Base-by-base conservation (phyloP, 2,888 invertebrate species). In the Spodoptera picta region DNA sequence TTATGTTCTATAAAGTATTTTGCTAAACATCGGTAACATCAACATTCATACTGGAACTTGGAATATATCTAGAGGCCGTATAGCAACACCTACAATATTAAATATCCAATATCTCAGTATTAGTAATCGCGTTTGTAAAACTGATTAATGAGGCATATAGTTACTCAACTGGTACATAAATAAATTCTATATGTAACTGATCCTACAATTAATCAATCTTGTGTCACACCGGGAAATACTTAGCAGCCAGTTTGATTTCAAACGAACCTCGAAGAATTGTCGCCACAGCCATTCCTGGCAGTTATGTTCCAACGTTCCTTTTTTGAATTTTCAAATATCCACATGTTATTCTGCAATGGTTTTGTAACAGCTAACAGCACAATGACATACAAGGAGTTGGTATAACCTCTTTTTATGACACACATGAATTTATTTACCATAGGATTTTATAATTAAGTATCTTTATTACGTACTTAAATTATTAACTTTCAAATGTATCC, bases 251-350 rank as follows among this genome's bases (percentile, higher is more conserved):
- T 67, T 53, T 50, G 47, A 61, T 73, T 70, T 70, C 65, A 62
- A 73, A 73, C 73, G 31, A 67, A 73, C 56, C 43, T 59, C 41
- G 63, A 77, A 63, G 59, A 73, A 70, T 63, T 75, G 49, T 50
- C 62, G 78, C 64, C 75, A 77, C 58, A 52, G 73, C 60, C 68
- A 65, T 73, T 68, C 58, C 44, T 50, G 73, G 65, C 70, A 63
- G 60, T 64, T 70, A 73, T 58, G 59, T 60, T 57, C 43, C 48
- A 63, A 64, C 51, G 48, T 60, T 73, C 76, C 78, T 73, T 77
- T 75, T 74, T 52, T 2, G 66, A 73, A 67, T 70, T 63, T 65
- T 65, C 49, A 60, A 68, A 65, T 63, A 65, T 48, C n/a, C n/a
- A n/a, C n/a, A n/a, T n/a, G n/a, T 49, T 11, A 63, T 65, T 77